Conservation (phyloP, 2,113 vertebrate species). For the Chascanopsetta lugubris region DNA sequence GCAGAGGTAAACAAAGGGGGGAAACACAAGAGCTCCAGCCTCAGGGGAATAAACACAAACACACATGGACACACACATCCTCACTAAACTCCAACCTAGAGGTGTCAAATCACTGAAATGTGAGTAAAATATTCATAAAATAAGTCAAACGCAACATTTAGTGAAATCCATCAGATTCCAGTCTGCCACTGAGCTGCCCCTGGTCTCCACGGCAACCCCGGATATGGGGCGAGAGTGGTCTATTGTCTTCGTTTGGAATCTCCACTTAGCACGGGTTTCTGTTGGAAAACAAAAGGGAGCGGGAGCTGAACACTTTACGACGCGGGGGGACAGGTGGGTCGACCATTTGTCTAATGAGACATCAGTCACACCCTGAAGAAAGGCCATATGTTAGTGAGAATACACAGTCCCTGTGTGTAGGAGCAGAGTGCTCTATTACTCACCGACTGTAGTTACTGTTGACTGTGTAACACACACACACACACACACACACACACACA, state of each 20-base stretch:
- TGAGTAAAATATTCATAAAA: background rate
- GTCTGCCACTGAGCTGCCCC: constrained; percentile 25
- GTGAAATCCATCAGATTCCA: constrained; percentile 24
- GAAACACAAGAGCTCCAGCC: constrained; percentile 37
- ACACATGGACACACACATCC: constrained; percentile 1
- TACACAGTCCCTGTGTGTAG: constrained; percentile 24
- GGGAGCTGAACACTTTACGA: constrained; percentile 59
- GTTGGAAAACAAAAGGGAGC: constrained; percentile 68
- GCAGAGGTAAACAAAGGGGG: constrained; percentile 39
- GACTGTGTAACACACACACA: constrained; percentile 1
- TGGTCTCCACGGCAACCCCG: constrained; percentile 67
- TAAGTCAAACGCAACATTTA: constrained; percentile 20
- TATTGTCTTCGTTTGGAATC: constrained; percentile 77
- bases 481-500: too few species aligned
- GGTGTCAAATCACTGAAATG: background rate
- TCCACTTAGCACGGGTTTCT: constrained; percentile 72
- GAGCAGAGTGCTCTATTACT: constrained; percentile 40
- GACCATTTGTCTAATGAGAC: constrained; percentile 74
- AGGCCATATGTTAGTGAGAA: constrained; percentile 68
- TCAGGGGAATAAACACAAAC: constrained; percentile 39
- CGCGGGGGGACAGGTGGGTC: constrained; percentile 60
- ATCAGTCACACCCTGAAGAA: constrained; percentile 67
- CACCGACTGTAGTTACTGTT: constrained; percentile 23
- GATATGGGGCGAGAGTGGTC: constrained; percentile 64
- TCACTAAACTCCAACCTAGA: background rate